Evolutionary conservation across 2,888 invertebrate species (phyloP).

Genomic region (Tachina fera): DNA sequence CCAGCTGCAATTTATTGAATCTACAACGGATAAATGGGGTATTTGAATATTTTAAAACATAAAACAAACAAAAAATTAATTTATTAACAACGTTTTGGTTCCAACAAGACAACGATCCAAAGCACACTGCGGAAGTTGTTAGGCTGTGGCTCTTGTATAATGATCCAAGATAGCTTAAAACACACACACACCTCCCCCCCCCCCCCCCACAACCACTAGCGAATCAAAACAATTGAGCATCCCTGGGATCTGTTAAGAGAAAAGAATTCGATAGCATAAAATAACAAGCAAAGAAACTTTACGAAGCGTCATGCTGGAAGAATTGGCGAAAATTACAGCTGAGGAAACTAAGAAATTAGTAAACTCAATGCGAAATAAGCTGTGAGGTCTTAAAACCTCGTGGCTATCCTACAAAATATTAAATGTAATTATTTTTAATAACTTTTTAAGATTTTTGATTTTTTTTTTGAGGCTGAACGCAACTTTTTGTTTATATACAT

Average conservation of each 20-base stretch:
- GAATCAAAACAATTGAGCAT: too few relatives aligned
- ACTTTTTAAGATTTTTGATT: neutral
- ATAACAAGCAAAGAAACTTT: neutral
- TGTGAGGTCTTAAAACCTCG: neutral
- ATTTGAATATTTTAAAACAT: too few relatives aligned
- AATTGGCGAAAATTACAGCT: neutral
- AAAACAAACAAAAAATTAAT: too few relatives aligned
- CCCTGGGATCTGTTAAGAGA: too few relatives aligned
- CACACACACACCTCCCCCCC: too few relatives aligned
- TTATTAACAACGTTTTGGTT: too few relatives aligned
- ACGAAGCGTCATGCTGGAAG: neutral
- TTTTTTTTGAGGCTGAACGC: neutral
- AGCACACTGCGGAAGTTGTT: neutral
- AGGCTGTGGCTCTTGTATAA: neutral
- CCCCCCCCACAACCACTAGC: too few relatives aligned
- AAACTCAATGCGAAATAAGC: neutral
- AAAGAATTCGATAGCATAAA: too few relatives aligned
- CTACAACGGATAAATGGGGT: too few relatives aligned
- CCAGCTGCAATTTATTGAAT: too few relatives aligned
- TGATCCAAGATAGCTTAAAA: neutral
- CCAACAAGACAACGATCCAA: too few relatives aligned
- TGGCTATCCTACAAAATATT: too few relatives aligned
- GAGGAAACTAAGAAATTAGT: neutral
- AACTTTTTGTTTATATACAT: neutral
- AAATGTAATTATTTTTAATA: neutral